Conservation (phyloP, 2,888 invertebrate species). For the Patella ulyssiponensis region DNA sequence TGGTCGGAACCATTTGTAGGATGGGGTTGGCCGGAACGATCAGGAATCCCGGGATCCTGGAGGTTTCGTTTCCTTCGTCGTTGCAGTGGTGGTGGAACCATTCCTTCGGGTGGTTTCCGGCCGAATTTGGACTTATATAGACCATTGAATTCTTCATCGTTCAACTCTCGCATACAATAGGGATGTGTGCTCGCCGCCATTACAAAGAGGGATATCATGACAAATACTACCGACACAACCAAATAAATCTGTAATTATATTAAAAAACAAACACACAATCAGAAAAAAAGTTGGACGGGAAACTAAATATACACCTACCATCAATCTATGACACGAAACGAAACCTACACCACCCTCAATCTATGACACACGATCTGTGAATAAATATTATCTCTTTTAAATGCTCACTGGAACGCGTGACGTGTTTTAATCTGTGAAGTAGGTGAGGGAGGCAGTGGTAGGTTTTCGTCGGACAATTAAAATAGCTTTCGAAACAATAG, state of each 20-base stretch:
- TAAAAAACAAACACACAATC: neutral
- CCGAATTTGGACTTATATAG: constrained; percentile 43
- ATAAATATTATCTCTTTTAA: too few relatives aligned
- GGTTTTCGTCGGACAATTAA: too few relatives aligned
- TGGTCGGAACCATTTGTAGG: too few relatives aligned
- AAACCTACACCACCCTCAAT: neutral
- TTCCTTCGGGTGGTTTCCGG: neutral
- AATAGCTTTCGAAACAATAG: too few relatives aligned
- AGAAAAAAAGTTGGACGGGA: neutral
- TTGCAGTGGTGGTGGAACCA: neutral
- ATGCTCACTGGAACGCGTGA: too few relatives aligned
- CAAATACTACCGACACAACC: constrained; percentile 41
- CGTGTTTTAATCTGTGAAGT: too few relatives aligned
- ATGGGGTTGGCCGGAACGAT: too few relatives aligned
- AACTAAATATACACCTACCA: neutral
- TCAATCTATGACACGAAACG: neutral
- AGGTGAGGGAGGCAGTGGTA: too few relatives aligned
- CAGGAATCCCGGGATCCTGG: too few relatives aligned
- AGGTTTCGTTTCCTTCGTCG: too few relatives aligned
- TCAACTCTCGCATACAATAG: constrained; percentile 40
- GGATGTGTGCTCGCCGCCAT: constrained; percentile 54
- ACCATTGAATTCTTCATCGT: constrained; percentile 42
- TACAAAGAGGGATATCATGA: constrained; percentile 52
- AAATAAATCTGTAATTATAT: constrained; percentile 51
- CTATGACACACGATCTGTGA: too few relatives aligned